These are phyloP conservation scores for Aleadryas rufinucha DNA, from an alignment of 2,113 vertebrate genomes.

Conservation along the genomic window DNA sequence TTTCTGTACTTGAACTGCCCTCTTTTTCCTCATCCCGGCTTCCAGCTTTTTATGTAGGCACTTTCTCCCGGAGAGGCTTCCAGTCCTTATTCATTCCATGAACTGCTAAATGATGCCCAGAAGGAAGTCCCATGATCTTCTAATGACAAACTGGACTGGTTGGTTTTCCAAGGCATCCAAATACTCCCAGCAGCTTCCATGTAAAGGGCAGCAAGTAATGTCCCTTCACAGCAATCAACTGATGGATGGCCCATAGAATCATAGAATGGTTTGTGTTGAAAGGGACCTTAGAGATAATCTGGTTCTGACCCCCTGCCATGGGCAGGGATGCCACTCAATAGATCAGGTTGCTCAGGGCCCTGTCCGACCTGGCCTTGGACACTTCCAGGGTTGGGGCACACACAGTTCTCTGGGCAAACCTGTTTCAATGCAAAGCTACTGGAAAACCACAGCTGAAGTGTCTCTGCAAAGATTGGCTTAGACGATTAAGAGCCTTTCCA, in stretches of 20 bases:
- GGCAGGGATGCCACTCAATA: background rate
- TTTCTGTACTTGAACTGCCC: background rate
- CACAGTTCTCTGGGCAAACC: background rate
- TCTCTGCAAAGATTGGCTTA: background rate
- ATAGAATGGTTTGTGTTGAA: background rate
- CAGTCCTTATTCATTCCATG: background rate
- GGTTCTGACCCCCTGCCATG: background rate
- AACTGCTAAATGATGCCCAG: background rate
- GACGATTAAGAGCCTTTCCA: background rate
- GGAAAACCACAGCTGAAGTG: background rate
- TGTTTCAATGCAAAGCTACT: background rate
- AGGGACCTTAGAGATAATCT: background rate
- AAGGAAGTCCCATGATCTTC: background rate
- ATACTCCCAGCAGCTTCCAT: background rate
- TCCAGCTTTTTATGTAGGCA: background rate
- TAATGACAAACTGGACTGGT: background rate
- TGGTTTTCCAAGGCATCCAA: background rate
- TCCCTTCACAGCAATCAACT: background rate
- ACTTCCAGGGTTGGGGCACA: background rate
- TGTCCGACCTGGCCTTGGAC: too few relatives aligned
- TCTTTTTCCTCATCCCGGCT: background rate
- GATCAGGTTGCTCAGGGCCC: background rate
- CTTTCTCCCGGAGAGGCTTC: background rate
- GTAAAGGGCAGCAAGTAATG: rapidly evolving
- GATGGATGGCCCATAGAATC: background rate